Percentiles rank a stretch among this genome's conserved stretches.
phyloP scores from a whole-genome alignment of 2,113 vertebrate species.

The Mus pahari region DNA sequence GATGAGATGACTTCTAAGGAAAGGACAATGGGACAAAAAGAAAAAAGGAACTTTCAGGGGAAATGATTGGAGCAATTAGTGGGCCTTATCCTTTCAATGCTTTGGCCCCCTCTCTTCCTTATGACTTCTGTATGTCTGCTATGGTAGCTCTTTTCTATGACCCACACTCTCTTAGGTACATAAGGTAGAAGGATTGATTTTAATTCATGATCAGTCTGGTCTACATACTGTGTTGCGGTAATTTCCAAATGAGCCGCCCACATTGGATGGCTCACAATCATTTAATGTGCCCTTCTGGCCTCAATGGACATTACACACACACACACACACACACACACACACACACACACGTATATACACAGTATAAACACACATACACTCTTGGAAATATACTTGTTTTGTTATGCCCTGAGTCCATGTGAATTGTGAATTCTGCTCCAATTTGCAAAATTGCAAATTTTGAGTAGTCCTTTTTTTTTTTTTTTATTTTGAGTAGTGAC shows the following conservation, averaged over 20 bases:
- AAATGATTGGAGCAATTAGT: background rate
- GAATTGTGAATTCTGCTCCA: no score
- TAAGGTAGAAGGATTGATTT: background rate
- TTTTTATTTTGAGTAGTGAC: no score
- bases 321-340: background rate
- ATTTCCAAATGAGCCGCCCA: background rate
- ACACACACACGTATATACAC: background rate
- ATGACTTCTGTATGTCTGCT: background rate
- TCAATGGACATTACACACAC: background rate
- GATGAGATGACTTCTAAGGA: background rate
- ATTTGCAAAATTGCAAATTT: no score
- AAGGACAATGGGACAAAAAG: background rate
- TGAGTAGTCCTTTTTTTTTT: no score
- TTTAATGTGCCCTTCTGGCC: background rate
- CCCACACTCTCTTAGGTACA: no score
- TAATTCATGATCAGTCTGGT: background rate
- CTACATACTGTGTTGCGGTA: background rate
- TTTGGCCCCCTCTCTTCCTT: background rate
- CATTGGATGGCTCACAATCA: background rate
- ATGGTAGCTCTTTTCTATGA: background rate
- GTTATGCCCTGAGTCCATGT: no score
- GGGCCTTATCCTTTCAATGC: constrained; percentile 20
- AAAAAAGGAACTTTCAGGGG: constrained; percentile 15
- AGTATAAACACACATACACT: background rate
- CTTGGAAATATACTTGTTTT: background rate